Evolutionary conservation across 64 coral and sea anemone genomes (phyloP).

Genomic region (Montipora cactus): DNA sequence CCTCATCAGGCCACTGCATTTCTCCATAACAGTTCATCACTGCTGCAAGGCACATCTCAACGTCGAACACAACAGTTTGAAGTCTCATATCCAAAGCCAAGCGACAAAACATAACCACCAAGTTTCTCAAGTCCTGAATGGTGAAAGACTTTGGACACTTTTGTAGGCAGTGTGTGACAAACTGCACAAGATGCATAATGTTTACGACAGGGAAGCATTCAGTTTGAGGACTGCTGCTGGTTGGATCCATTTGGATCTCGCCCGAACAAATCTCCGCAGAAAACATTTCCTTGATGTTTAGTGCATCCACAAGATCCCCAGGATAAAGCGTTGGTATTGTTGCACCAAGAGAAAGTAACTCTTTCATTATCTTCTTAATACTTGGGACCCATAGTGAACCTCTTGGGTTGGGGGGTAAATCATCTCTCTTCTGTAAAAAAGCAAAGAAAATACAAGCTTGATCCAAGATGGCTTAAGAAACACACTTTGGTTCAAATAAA

Average conservation of each 20-base stretch:
- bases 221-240: neutral
- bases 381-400: slow-evolving; percentile 64
- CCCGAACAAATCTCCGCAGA: neutral
- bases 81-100: slow-evolving; percentile 78
- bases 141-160: slow-evolving; percentile 55
- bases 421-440: slow-evolving; percentile 32
- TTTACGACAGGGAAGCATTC: slow-evolving; percentile 26
- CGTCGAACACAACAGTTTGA: slow-evolving; percentile 77
- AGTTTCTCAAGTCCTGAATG: slow-evolving; percentile 59
- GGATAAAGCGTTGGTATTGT: slow-evolving; percentile 29
- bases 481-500: neutral
- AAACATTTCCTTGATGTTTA: slow-evolving; percentile 32
- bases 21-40: slow-evolving; percentile 74
- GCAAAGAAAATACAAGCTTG: neutral
- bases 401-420: slow-evolving; percentile 25
- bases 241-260: slow-evolving; percentile 9
- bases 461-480: neutral
- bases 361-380: slow-evolving; percentile 41
- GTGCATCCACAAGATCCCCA: neutral
- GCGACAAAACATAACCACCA: slow-evolving; percentile 76
- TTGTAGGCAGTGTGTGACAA: slow-evolving; percentile 80
- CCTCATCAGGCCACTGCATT: slow-evolving; percentile 86
- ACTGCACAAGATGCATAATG: slow-evolving; percentile 72
- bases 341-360: slow-evolving; percentile 48
- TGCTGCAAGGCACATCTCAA: slow-evolving; percentile 85